Evolutionary conservation across 1,140 invertebrate species (phyloP).

Genomic region (Venustaconcha ellipsiformis): DNA sequence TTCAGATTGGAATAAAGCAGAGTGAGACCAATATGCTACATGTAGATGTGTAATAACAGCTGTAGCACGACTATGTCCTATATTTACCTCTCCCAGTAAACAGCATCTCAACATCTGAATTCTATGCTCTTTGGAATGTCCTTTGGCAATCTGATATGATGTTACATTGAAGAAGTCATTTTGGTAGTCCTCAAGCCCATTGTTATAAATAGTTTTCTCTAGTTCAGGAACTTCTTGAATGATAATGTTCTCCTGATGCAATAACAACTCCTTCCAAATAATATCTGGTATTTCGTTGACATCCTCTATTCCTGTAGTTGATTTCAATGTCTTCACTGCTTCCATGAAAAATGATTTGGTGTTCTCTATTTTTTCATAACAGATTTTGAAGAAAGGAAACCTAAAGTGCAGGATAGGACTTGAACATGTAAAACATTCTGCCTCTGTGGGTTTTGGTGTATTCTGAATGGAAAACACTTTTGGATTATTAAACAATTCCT

Average conservation of each 20-base stretch:
- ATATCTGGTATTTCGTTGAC: conserved; percentile 10
- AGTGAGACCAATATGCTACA: conserved; percentile 4
- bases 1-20: background rate
- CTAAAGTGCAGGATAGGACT: conserved; percentile 8
- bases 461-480: conserved; percentile 3
- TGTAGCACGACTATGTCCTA: background rate
- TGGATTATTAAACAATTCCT: background rate
- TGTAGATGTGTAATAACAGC: conserved; percentile 1
- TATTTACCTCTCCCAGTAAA: background rate
- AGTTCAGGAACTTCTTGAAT: background rate
- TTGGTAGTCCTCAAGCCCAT: conserved; percentile 8
- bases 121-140: background rate
- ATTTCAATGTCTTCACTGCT: background rate
- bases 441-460: conserved; percentile 7
- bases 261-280: conserved; percentile 4
- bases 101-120: conserved; percentile 3
- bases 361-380: conserved; percentile 12
- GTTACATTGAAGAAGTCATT: conserved; percentile 24
- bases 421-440: conserved; percentile 20
- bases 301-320: conserved; percentile 9
- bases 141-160: conserved; percentile 2
- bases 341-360: conserved; percentile 15
- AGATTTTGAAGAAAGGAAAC: conserved; percentile 10
- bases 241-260: conserved; percentile 7
- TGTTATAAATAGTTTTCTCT: background rate